A percentile compares a stretch with the other conserved stretches of the same genome.
Evolutionary conservation across 2,888 invertebrate genomes (phyloP).

Genomic region (Punctoribates punctum): DNA sequence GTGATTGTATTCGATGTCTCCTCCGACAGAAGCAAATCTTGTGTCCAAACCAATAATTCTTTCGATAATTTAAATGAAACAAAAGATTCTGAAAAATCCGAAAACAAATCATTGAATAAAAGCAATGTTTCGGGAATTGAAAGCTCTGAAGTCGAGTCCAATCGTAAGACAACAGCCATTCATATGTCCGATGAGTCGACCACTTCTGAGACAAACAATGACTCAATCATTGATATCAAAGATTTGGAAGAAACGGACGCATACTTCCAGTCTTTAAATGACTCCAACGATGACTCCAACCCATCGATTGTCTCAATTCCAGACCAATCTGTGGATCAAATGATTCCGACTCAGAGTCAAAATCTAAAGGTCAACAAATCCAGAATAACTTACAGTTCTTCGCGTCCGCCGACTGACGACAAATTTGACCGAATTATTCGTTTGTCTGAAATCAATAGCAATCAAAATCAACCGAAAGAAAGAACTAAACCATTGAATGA

Average conservation of each 20-base stretch:
- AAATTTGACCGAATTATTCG: slow-evolving; percentile 4
- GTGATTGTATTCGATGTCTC: slow-evolving; percentile 13
- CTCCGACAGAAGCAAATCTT: not conserved
- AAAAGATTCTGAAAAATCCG: not conserved
- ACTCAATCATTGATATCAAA: not conserved
- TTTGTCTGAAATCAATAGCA: not conserved
- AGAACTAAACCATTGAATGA: not conserved
- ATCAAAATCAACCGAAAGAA: not conserved
- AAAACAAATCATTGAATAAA: not conserved
- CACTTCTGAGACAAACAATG: too few species aligned
- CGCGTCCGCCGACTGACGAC: not conserved
- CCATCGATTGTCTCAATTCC: too few species aligned
- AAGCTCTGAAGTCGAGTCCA: not conserved
- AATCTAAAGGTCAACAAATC: not conserved
- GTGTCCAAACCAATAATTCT: not conserved
- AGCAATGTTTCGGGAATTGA: not conserved
- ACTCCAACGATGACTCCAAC: not conserved
- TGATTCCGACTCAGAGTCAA: slow-evolving; percentile 18
- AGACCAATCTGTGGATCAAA: not conserved
- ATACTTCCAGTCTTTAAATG: not conserved
- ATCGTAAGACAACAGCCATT: not conserved
- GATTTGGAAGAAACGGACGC: not conserved
- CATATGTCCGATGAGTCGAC: not conserved
- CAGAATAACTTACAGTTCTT: slow-evolving; percentile 15
- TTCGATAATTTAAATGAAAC: not conserved